These are phyloP conservation scores for Bursaphelenchus mucronatus DNA, from an alignment of 1,140 invertebrate species.

Conservation along the genomic window DNA sequence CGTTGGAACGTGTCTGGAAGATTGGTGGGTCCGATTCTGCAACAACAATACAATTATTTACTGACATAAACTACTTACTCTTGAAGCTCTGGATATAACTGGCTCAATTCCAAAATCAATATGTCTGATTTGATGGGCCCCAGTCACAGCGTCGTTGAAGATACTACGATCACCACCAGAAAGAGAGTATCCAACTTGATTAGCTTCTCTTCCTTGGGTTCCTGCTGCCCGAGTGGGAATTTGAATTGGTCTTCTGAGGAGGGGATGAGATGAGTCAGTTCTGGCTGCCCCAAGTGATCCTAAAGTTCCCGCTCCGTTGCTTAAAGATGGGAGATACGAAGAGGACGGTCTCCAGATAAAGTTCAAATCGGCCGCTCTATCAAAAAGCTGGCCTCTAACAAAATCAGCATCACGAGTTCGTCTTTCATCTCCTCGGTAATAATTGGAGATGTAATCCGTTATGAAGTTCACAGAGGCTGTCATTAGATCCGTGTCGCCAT, in stretches of 20 bases:
- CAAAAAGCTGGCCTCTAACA: neutral
- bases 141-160: no score
- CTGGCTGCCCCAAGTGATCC: slow-evolving; percentile 3
- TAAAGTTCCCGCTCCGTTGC: neutral
- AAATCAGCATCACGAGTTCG: slow-evolving; percentile 4
- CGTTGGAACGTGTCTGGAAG: no score
- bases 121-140: no score
- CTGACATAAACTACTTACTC: no score
- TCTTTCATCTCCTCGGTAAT: neutral
- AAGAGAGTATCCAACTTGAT: neutral
- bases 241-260: slow-evolving; percentile 11
- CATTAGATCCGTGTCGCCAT: slow-evolving; percentile 10
- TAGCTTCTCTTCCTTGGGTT: neutral
- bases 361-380: neutral
- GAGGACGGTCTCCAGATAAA: neutral
- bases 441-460: slow-evolving; percentile 3
- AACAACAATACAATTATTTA: no score
- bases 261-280: slow-evolving; percentile 12
- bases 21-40: no score
- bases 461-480: slow-evolving; percentile 18
- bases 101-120: no score
- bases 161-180: no score
- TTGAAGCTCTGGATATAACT: no score
- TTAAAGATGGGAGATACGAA: neutral
- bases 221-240: slow-evolving; percentile 11